Percentiles rank a stretch among this genome's conserved stretches.
These are phyloP conservation scores for Polylopha cassiicola DNA, from an alignment of 2,888 invertebrate genomes.

Conservation along the genomic window DNA sequence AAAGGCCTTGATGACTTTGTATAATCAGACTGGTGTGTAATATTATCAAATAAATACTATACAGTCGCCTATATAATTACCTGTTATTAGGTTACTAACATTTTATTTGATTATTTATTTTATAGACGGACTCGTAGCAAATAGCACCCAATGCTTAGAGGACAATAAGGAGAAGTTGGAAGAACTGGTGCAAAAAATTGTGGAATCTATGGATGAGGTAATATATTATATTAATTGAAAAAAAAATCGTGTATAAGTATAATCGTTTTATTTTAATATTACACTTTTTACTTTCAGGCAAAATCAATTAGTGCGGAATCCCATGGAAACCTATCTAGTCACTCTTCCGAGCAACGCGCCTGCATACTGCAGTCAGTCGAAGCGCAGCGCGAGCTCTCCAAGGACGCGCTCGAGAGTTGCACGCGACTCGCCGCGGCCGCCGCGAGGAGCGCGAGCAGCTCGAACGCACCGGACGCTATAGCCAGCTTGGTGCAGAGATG, in stretches of 20 bases:
- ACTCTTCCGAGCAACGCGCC: slow-evolving; percentile 15
- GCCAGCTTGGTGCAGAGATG: slow-evolving; percentile 39
- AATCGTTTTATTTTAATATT: neutral
- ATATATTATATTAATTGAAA: neutral
- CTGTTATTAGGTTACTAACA: neutral
- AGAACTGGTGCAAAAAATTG: slow-evolving; percentile 37
- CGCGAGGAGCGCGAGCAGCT: slow-evolving; percentile 24
- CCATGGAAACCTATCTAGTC: slow-evolving; percentile 15
- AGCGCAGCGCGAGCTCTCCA: slow-evolving; percentile 14
- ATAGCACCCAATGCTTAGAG: slow-evolving; percentile 35
- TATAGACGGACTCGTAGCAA: slow-evolving; percentile 43
- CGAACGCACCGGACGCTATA: slow-evolving; percentile 32
- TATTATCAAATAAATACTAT: neutral
- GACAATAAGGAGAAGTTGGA: slow-evolving; percentile 42
- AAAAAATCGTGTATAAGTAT: neutral
- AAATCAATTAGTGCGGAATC: slow-evolving; percentile 28
- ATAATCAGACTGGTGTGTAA: slow-evolving; percentile 17
- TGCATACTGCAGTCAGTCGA: slow-evolving; percentile 16
- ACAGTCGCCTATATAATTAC: neutral
- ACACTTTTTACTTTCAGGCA: slow-evolving; percentile 30
- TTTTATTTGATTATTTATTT: slow-evolving; percentile 6
- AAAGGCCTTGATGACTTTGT: slow-evolving; percentile 31
- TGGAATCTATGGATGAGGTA: slow-evolving; percentile 45
- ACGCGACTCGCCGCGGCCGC: slow-evolving; percentile 20
- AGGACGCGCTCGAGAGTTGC: slow-evolving; percentile 23